Evolutionary conservation across 1,140 invertebrate species (phyloP), one percentile per base, ranked within the genome.

Genomic region (Zaprionus ornatus): DNA sequence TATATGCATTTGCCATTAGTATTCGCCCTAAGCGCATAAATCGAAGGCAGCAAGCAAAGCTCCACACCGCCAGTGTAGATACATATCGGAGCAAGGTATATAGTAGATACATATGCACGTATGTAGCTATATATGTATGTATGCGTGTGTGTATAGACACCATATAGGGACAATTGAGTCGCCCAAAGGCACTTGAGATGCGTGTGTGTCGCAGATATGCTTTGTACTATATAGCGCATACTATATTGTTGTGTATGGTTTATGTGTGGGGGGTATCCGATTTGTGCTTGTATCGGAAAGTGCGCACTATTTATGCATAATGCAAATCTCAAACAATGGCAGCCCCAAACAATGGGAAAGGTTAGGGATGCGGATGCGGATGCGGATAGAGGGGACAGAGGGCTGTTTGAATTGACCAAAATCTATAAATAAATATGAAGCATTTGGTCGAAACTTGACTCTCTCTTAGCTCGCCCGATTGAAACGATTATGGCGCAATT

Each of bases 1-100:
- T 79, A 83, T 80, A 76, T 76, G 80, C 80, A 83, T 79, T 79
- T 64, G 50, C 80, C 82, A 82, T 82, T 83, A 79, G 80, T 77
- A 83, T 76, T 77, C 63, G 56, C 52, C 61, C 79, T 59, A 64
- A 59, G 74, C 66, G 62, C 80, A 83, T 79, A 77, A 77, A 73
- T 83, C 69, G 48, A 57, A 42, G 48, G 37, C 57, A 50, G 52
- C 12, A 6, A 23, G 50, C 12, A 45, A 17, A 61, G n/a, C 40
- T 17, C 15, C 21, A 42, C 21, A 42, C 10, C 10, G 29, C 0
- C 19, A 40, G 21, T 19, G 32, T 42, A 23, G 19, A 59, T 12
- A 42, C 10, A 50, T 12, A 13, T 50, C 10, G 17, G 45, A 13
- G 19, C 19, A 13, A 23, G 19, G 21, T 15, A 19, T 19, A 35